Evolutionary conservation across 2,113 vertebrate genomes (phyloP), one percentile per base, ranked within the genome.

Genomic region (Smithornis capensis): DNA sequence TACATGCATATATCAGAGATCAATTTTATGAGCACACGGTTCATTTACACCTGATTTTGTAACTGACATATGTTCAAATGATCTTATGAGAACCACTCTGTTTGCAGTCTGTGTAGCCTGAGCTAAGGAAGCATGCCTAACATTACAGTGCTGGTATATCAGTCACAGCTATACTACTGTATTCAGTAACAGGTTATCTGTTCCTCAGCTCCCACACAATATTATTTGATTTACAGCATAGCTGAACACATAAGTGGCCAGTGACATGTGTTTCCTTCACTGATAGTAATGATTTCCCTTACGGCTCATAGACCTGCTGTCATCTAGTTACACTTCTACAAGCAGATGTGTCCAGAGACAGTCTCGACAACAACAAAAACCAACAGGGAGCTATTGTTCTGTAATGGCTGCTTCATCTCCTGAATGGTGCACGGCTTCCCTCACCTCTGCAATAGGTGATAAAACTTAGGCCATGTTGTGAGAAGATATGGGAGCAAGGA

Each of bases 51-150:
- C 71, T 14, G 0, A 10, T 94, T 96, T 96, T 96, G 94, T 96
- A 96, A 96, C 95, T 96, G 94, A 96, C 96, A 95, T 94, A 96
- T 96, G 90, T 95, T 96, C 73, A 57, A 88, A 85, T 12, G 31
- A 15, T 75, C 56, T 52, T 76, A 76, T 23, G 9, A 65, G 75
- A 93, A 65, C 40, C 49, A 38, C 29, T 47, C 63, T 73, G 33
- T 64, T 81, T 88, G 71, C 76, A 93, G 63, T 52, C 70, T 76
- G 9, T 28, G 60, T 7, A 28, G 31, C 3, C 13, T 33, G 67
- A 94, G 75, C 90, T 74, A 69, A 89, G 70, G 90, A 94, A 57
- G 22, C 19, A 49, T 7, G 0, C 24, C 40, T 55, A 35, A 83
- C 8, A 3, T 73, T 56, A 52, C 37, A 49, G n/a, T 37, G 40